These are phyloP conservation scores for Homarus americanus DNA, from an alignment of 1,140 invertebrate species.

Conservation along the genomic window DNA sequence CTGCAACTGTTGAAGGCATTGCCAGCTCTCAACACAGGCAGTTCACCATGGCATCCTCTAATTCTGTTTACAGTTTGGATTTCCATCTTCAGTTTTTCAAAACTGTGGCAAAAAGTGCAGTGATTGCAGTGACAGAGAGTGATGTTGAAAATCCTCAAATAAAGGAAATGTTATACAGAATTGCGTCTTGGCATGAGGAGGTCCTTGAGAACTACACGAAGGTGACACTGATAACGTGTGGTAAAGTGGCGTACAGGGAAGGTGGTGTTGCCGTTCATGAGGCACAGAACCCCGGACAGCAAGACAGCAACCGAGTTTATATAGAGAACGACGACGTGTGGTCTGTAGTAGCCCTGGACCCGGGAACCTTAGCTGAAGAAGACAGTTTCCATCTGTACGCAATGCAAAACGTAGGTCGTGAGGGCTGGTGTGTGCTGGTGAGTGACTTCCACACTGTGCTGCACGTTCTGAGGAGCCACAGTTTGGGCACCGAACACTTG, in stretches of 20 bases:
- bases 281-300: neutral
- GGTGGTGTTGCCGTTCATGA: slow-evolving; percentile 35
- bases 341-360: slow-evolving; percentile 10
- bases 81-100: slow-evolving; percentile 10
- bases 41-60: neutral
- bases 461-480: slow-evolving; percentile 43
- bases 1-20: no score
- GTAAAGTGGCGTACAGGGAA: slow-evolving; percentile 4
- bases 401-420: slow-evolving; percentile 33
- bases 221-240: slow-evolving; percentile 20
- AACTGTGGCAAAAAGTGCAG: slow-evolving; percentile 31
- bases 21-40: no score
- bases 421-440: slow-evolving; percentile 38
- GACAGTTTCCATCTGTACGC: slow-evolving; percentile 27
- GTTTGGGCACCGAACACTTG: slow-evolving; percentile 18
- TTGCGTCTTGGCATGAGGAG: slow-evolving; percentile 1
- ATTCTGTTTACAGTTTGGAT: neutral
- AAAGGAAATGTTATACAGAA: slow-evolving; percentile 10
- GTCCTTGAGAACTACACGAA: neutral
- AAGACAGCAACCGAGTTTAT: neutral
- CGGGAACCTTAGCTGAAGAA: neutral
- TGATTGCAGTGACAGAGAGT: slow-evolving; percentile 17
- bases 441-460: slow-evolving; percentile 27
- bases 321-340: slow-evolving; percentile 28
- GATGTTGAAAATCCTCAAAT: slow-evolving; percentile 10